phyloP scores from a whole-genome alignment of 2,888 invertebrate species.

The Stenoptilia bipunctidactyla region DNA sequence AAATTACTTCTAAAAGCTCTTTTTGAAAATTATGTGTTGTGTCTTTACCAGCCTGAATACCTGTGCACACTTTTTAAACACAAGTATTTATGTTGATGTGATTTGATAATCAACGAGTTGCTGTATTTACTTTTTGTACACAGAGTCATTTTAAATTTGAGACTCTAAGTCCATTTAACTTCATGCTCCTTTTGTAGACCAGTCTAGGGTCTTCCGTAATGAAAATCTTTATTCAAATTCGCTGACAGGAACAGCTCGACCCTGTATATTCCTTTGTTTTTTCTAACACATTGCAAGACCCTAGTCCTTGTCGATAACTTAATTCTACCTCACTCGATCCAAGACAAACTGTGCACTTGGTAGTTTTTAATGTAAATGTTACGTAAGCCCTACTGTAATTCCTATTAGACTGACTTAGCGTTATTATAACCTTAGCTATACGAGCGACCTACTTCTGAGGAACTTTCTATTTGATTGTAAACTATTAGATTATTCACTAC shows the following conservation, averaged over 20 bases:
- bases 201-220: neutral
- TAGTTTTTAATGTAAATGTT: slow-evolving; percentile 26
- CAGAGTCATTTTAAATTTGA: too few relatives aligned
- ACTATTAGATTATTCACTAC: slow-evolving; percentile 19
- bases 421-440: slow-evolving; percentile 41
- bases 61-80: too few relatives aligned
- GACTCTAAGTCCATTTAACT: too few relatives aligned
- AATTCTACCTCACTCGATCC: slow-evolving; percentile 43
- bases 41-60: too few relatives aligned
- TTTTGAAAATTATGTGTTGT: neutral
- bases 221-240: neutral
- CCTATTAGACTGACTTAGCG: slow-evolving; percentile 66
- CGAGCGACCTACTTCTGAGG: slow-evolving; percentile 25
- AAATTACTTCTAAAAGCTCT: neutral
- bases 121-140: too few relatives aligned
- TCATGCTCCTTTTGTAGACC: neutral
- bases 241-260: too few relatives aligned
- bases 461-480: slow-evolving; percentile 41
- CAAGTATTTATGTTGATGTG: too few relatives aligned
- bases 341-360: slow-evolving; percentile 41
- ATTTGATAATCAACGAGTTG: too few relatives aligned
- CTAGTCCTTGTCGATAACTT: slow-evolving; percentile 12
- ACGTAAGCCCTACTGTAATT: slow-evolving; percentile 34
- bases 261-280: too few relatives aligned
- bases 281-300: neutral